A percentile compares a stretch with the other conserved stretches of the same genome.
These are phyloP conservation scores for Pinna nobilis DNA, from an alignment of 1,140 invertebrate species.

Conservation along the genomic window DNA sequence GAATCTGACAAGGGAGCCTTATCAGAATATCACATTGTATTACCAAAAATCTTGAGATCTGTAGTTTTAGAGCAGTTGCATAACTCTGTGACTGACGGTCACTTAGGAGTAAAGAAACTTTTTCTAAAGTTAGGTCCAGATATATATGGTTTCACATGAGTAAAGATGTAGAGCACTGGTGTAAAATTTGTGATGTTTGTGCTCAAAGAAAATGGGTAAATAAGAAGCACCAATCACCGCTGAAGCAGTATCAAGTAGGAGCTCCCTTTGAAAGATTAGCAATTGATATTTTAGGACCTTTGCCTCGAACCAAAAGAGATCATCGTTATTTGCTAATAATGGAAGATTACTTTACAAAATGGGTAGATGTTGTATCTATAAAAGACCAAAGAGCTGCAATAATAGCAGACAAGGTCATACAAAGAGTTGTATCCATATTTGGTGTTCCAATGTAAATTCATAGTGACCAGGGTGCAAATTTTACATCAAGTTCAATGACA, in stretches of 20 bases:
- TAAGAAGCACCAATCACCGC: not conserved
- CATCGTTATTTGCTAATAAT: not conserved
- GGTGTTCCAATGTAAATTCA: conserved; percentile 27
- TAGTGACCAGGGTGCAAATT: conserved; percentile 25
- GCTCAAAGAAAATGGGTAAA: conserved; percentile 16
- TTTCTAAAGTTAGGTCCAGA: not conserved
- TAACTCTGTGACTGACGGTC: conserved; percentile 13
- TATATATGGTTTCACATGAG: not conserved
- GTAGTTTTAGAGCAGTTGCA: conserved; percentile 14
- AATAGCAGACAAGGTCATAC: not conserved
- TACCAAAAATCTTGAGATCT: not conserved
- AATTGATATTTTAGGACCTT: conserved; percentile 25
- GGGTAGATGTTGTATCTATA: conserved; percentile 2
- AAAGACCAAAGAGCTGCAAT: not conserved
- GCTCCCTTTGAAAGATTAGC: conserved; percentile 15
- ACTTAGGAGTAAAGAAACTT: conserved; percentile 19
- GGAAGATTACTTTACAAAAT: conserved; percentile 46
- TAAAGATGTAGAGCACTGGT: not conserved
- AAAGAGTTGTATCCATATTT: conserved; percentile 15
- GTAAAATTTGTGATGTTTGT: not conserved
- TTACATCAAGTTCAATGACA: conserved; percentile 2
- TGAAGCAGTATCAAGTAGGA: conserved; percentile 11
- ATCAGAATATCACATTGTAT: not conserved
- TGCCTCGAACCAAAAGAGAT: not conserved
- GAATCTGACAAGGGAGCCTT: not conserved